phyloP scores from a whole-genome alignment of 2,797 vertebrate species.

The Petrocephalus sullivani region DNA sequence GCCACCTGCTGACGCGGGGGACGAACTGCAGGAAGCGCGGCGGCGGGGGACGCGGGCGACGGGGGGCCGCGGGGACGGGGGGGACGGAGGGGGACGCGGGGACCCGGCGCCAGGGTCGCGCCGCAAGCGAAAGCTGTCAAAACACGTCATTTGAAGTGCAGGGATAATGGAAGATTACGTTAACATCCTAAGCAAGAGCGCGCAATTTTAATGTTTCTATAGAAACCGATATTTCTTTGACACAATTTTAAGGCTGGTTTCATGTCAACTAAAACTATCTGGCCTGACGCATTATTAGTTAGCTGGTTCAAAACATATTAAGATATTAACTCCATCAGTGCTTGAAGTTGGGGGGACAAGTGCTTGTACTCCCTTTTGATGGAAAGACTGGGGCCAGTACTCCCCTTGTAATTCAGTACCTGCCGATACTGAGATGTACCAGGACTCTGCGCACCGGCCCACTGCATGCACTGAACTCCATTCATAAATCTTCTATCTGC shows the following conservation, averaged over 20 bases:
- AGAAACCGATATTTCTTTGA: neutral
- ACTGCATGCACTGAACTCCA: neutral
- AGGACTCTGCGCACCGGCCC: neutral
- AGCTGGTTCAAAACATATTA: neutral
- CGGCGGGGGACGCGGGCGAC: too few species aligned
- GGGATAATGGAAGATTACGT: neutral
- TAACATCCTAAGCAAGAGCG: neutral
- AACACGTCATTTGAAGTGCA: neutral
- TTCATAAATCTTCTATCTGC: neutral
- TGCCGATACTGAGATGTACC: neutral
- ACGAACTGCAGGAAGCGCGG: neutral
- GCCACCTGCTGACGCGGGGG: slow-evolving; percentile 31
- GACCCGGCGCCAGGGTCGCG: neutral
- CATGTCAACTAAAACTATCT: neutral
- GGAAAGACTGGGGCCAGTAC: neutral
- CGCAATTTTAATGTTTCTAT: neutral
- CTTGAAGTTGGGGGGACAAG: neutral
- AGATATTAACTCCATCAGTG: neutral
- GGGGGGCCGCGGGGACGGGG: neutral
- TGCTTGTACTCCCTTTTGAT: too few species aligned
- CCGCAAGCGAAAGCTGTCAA: neutral
- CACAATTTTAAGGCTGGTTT: neutral
- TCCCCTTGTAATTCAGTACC: neutral
- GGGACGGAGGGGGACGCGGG: neutral
- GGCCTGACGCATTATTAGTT: neutral